Evolutionary conservation across 2,113 vertebrate species (phyloP), one percentile per base, ranked within the genome.

Genomic region (Centropristis striata): DNA sequence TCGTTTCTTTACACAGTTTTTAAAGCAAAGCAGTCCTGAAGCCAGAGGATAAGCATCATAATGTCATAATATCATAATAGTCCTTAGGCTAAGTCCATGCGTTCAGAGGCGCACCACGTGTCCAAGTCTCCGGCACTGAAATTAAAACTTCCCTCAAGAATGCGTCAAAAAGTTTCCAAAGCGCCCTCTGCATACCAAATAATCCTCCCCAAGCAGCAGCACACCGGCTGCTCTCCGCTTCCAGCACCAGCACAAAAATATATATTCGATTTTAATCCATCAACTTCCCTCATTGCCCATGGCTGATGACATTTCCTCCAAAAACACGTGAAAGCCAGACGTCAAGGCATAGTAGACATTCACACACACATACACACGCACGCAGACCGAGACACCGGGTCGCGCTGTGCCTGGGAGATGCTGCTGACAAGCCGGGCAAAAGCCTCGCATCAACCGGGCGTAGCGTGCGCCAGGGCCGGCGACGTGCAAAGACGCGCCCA

Each of bases 251-350:
- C 55, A 60, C 32, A 1, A 1, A 41, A 13, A 46, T 23, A 46
- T 51, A n/a, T 21, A 71, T 13, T 39, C 55, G 8, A 21, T 63
- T 32, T 77, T 32, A 68, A 47, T 69, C 65, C 74, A 23, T 37
- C 10, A 54, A 9, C 42, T 23, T 41, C 44, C 23, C 41, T 23
- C 70, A 60, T 7, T 4, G 39, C 44, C n/a, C 28, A 3, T 4
- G 28, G 65, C 49, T 14, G 83, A 75, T 86, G 71, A 75, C 87
- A 88, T 81, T 86, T 93, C 89, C 92, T 88, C 77, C 75, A n/a
- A 53, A 77, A 69, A 89, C 94, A 93, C 94, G 94, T 95, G 95
- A 93, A 91, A 92, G 86, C 71, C 91, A 92, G 68, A 85, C 88
- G 76, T 91, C 86, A 90, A 92, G 78, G 57, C 78, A 59, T 18